A percentile compares a stretch with the other conserved stretches of the same genome.
Conservation (phyloP, 1,140 invertebrate genomes). For the Aphaenogaster rudis region DNA sequence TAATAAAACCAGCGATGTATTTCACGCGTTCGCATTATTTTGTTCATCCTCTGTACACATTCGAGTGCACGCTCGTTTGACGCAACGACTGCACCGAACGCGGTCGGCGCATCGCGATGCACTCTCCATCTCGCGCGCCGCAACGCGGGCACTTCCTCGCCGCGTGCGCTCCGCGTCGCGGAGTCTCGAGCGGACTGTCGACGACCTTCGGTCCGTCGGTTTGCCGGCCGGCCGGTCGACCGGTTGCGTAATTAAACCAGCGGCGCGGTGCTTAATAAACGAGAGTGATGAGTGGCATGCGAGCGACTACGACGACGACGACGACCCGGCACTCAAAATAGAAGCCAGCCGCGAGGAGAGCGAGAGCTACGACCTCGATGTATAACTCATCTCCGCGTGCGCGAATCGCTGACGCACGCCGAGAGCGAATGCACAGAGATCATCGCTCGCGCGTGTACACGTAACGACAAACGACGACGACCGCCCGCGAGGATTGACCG, state of each 20-base stretch:
- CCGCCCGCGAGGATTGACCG: not conserved
- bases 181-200: slow-evolving; percentile 61
- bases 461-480: not conserved
- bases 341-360: slow-evolving; percentile 64
- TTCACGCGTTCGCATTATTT: too few species aligned
- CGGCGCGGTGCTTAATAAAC: slow-evolving; percentile 68
- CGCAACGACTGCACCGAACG: not conserved
- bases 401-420: slow-evolving; percentile 36
- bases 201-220: slow-evolving; percentile 71
- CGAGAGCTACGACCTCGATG: slow-evolving; percentile 71
- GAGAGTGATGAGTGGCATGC: slow-evolving; percentile 67
- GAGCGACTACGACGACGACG: slow-evolving; percentile 56
- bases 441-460: slow-evolving; percentile 39
- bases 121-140: slow-evolving; percentile 6
- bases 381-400: slow-evolving; percentile 49
- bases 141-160: not conserved
- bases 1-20: not conserved
- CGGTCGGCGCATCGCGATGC: slow-evolving; percentile 13
- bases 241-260: slow-evolving; percentile 75
- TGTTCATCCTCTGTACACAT: too few species aligned
- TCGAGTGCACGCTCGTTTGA: not conserved
- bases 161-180: slow-evolving; percentile 30
- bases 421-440: slow-evolving; percentile 41
- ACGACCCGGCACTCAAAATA: slow-evolving; percentile 74
- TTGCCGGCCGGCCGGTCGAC: slow-evolving; percentile 52